Evolutionary conservation across 2,113 vertebrate species (phyloP).

Genomic region (Odontesthes bonariensis): DNA sequence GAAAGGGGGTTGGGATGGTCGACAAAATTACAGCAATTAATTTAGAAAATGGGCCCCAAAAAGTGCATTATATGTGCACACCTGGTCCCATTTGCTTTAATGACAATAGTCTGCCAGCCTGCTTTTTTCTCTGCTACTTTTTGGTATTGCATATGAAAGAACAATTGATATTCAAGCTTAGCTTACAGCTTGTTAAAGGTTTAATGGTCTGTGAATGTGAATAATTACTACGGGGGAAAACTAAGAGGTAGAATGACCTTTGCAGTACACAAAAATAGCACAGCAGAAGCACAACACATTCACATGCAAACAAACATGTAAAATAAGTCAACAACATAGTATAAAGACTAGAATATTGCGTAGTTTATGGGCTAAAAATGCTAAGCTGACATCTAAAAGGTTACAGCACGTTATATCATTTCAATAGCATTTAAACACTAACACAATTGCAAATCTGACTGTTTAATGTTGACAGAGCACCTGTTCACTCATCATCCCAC

Average conservation of each 20-base stretch:
- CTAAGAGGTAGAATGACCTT: constrained; percentile 61
- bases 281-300: constrained; percentile 15
- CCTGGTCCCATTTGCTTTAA: constrained; percentile 56
- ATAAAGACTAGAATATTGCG: not conserved
- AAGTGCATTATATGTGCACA: constrained; percentile 42
- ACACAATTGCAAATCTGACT: constrained; percentile 38
- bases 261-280: constrained; percentile 32
- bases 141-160: constrained; percentile 55
- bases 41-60: constrained; percentile 51
- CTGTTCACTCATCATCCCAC: constrained; percentile 69
- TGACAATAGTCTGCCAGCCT: constrained; percentile 42
- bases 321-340: not conserved
- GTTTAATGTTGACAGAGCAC: constrained; percentile 57
- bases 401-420: constrained; percentile 17
- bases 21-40: constrained; percentile 74
- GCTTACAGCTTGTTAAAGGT: constrained; percentile 64
- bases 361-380: constrained; percentile 10
- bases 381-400: not conserved
- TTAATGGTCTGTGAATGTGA: constrained; percentile 75
- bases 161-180: constrained; percentile 61
- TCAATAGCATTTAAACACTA: constrained; percentile 46
- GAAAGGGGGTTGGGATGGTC: constrained; percentile 18
- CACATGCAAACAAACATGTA: constrained; percentile 36
- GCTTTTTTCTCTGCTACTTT: constrained; percentile 17
- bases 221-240: constrained; percentile 59